phyloP scores from a whole-genome alignment of 2,888 invertebrate genomes.

The Seira sanloemensis region DNA sequence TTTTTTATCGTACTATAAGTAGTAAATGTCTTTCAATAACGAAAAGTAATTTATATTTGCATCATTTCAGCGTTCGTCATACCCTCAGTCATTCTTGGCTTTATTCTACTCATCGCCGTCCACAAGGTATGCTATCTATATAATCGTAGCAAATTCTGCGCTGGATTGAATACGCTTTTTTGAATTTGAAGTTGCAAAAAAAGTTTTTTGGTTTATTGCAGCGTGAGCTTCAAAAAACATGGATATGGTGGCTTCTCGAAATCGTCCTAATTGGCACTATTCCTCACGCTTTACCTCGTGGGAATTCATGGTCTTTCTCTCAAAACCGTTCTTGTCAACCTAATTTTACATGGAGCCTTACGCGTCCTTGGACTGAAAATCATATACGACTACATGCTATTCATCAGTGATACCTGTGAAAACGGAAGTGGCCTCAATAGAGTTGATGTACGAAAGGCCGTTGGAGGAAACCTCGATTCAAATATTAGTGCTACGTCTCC shows the following conservation, averaged over 20 bases:
- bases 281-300: constrained; percentile 53
- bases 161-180: no score
- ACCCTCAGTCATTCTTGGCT: constrained; percentile 50
- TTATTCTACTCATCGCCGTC: constrained; percentile 56
- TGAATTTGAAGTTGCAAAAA: neutral
- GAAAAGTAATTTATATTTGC: neutral
- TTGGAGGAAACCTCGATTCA: neutral
- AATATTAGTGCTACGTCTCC: neutral
- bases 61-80: constrained; percentile 41
- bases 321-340: constrained; percentile 52
- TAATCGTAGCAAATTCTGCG: neutral
- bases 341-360: constrained; percentile 54
- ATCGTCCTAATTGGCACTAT: constrained; percentile 53
- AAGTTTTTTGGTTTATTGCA: constrained; percentile 22
- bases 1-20: no score
- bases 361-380: constrained; percentile 63
- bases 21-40: neutral
- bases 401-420: constrained; percentile 37
- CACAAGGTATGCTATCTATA: constrained; percentile 45
- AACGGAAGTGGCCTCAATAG: constrained; percentile 47
- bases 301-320: constrained; percentile 59
- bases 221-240: constrained; percentile 60
- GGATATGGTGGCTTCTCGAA: constrained; percentile 67
- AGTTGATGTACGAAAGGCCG: constrained; percentile 38
- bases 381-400: constrained; percentile 65